These are phyloP conservation scores for Embidobia sp. DNA, from an alignment of 2,888 invertebrate species.

Conservation along the genomic window DNA sequence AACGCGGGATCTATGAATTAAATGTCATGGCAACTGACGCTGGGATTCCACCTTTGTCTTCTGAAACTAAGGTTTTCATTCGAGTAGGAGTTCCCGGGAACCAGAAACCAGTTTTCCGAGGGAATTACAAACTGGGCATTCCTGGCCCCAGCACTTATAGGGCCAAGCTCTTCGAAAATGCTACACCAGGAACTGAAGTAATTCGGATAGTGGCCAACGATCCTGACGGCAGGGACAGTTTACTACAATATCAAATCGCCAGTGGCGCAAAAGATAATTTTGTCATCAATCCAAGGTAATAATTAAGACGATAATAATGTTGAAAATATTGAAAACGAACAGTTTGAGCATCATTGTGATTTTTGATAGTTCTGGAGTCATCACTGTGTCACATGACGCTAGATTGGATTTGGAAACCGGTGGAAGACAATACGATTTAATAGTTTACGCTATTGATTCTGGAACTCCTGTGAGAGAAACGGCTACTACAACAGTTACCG, in stretches of 20 bases:
- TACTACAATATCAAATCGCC: slow-evolving; percentile 87
- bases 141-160: slow-evolving; percentile 88
- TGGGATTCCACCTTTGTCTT: slow-evolving; percentile 86
- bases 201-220: slow-evolving; percentile 88
- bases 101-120: slow-evolving; percentile 90
- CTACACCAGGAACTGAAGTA: slow-evolving; percentile 86
- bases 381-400: slow-evolving; percentile 88
- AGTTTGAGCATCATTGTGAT: no score
- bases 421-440: slow-evolving; percentile 86
- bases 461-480: slow-evolving; percentile 89
- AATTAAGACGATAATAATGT: slow-evolving; percentile 12
- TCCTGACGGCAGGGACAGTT: slow-evolving; percentile 89
- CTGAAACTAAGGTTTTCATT: slow-evolving; percentile 86
- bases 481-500: slow-evolving; percentile 88
- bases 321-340: no score
- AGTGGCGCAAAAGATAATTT: slow-evolving; percentile 90
- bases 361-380: slow-evolving; percentile 86
- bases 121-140: slow-evolving; percentile 85
- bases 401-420: slow-evolving; percentile 87
- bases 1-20: slow-evolving; percentile 88
- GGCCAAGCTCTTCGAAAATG: slow-evolving; percentile 87
- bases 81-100: slow-evolving; percentile 91
- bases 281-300: slow-evolving; percentile 87
- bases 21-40: slow-evolving; percentile 87
- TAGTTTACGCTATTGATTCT: slow-evolving; percentile 89